These are phyloP conservation scores for Cheumatopsyche charites DNA, from an alignment of 1,140 invertebrate species.

Conservation along the genomic window DNA sequence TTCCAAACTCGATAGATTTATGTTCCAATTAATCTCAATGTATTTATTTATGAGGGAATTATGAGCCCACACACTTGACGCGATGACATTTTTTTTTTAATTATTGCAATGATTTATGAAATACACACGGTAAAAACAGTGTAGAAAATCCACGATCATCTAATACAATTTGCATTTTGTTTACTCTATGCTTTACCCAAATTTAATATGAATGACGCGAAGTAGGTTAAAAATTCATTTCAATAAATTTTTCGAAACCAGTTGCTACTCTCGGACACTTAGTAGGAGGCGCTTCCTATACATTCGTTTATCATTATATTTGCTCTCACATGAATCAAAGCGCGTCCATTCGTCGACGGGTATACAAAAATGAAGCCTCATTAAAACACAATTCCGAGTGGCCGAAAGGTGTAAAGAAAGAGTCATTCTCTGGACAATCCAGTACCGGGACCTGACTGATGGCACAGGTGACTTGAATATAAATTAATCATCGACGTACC, in stretches of 20 bases:
- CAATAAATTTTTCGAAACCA: no score
- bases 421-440: constrained; percentile 17
- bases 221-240: no score
- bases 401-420: constrained; percentile 15
- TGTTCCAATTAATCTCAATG: constrained; percentile 22
- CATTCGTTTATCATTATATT: background rate
- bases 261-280: no score
- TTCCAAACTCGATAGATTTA: constrained; percentile 18
- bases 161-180: no score
- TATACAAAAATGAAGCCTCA: constrained; percentile 20
- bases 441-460: constrained; percentile 29
- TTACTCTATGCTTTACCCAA: no score
- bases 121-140: no score
- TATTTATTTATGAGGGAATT: constrained; percentile 20
- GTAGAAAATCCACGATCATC: no score
- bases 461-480: constrained; percentile 35
- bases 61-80: constrained; percentile 3
- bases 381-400: constrained; percentile 28
- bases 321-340: constrained; percentile 27
- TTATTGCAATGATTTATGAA: background rate
- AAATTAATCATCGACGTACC: constrained; percentile 32
- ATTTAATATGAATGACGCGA: no score
- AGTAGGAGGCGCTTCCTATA: no score
- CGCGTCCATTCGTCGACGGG: background rate
- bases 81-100: constrained; percentile 22